Conservation (phyloP, 2,113 vertebrate species). For the Platycercus adscitus region DNA sequence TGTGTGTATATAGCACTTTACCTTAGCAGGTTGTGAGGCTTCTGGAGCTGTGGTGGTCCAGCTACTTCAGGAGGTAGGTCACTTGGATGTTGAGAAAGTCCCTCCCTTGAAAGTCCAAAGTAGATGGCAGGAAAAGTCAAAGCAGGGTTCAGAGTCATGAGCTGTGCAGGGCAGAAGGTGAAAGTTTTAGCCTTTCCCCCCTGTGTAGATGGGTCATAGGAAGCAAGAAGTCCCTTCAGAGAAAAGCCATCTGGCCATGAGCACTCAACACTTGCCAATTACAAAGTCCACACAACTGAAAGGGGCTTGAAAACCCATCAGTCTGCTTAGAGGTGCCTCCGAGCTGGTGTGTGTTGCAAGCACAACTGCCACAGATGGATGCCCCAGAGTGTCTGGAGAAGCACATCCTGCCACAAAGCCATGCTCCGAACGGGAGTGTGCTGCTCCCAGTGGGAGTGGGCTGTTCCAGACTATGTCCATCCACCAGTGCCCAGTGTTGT, state of each 20-base stretch:
- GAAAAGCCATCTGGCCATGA: neutral
- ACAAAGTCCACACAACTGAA: accelerated
- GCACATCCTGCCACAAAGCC: accelerated
- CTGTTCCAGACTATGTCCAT: neutral
- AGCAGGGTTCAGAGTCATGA: neutral
- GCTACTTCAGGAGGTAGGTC: neutral
- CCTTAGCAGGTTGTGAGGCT: neutral
- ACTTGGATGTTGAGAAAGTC: neutral
- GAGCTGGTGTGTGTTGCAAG: neutral
- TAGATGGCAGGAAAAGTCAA: neutral
- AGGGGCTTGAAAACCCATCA: neutral
- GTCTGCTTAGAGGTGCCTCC: neutral
- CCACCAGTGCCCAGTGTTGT: slow-evolving; percentile 7
- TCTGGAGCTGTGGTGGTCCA: neutral
- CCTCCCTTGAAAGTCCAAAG: neutral
- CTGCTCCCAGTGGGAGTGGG: neutral
- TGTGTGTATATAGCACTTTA: neutral
- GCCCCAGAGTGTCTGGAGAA: accelerated
- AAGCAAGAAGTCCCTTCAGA: neutral
- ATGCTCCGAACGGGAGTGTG: neutral
- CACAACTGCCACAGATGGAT: accelerated
- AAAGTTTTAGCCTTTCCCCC: neutral
- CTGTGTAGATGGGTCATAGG: neutral
- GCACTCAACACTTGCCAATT: neutral
- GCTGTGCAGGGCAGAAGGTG: neutral